Base-by-base conservation (phyloP, 2,888 invertebrate genomes). In the Ceriagrion tenellum region DNA sequence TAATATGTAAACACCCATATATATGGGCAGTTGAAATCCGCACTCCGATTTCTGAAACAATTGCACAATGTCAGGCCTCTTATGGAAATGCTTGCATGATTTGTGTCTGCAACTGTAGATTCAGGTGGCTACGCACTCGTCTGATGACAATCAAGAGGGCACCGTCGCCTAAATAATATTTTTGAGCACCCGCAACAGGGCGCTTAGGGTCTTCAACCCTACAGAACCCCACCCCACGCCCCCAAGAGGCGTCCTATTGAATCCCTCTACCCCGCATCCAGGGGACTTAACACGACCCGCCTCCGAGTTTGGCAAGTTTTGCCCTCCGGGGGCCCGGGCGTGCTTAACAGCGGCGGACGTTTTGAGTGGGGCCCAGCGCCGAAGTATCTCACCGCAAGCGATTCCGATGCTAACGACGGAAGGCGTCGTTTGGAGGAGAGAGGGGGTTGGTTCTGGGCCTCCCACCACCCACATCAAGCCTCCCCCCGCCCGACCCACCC, bases 371-470 rank as follows among this genome's bases (percentile, higher is more conserved):
- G n/a, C 30, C 81, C 26, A 6, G 2, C 59, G 59, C 35, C 81
- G 30, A 35, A 81, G 81, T 13, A 81, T 35, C 81, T 35, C 81
- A 81, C 81, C 81, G 81, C 81, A 81, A 81, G 81, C 81, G 81
- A 81, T 81, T 35, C 81, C 81, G 81, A 35, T 35, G 81, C 81
- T 81, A 81, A 81, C 81, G 81, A 81, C 81, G 81, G 35, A 35
- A 35, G 35, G 69, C 69, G 69, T 69, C 69, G 69, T 69, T 13
- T 16, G 81, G 16, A 35, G 81, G 81, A 35, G 30, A 10, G 30
- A 18, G 81, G 81, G 81, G 30, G 81, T 81, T 8, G 35, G 10
- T 69, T 23, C n/a, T 0, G 30, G 81, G 30, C 81, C 81, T 13
- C 74, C 69, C 69, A 8, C 20, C 69, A n/a, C 69, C 69, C 69